Evolutionary conservation across 2,888 invertebrate species (phyloP).

Genomic region (Diachrysia chrysitis): DNA sequence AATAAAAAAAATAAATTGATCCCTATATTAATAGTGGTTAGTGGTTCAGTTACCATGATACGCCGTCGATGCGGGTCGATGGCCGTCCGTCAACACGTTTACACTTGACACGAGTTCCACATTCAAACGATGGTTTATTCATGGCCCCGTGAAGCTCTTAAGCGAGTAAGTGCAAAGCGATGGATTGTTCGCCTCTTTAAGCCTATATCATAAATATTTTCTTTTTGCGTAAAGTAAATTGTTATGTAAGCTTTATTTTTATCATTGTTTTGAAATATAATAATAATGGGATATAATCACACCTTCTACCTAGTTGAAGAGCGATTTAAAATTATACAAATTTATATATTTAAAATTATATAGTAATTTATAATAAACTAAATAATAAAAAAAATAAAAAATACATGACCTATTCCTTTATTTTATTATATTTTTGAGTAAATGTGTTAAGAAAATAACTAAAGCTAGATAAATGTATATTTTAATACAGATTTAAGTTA

Average conservation of each 20-base stretch:
- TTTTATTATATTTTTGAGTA: no score
- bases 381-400: no score
- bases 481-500: no score
- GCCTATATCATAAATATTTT: slow-evolving; percentile 2
- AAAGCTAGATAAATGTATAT: no score
- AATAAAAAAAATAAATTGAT: slow-evolving; percentile 52
- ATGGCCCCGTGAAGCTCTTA: slow-evolving; percentile 69
- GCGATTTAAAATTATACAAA: no score
- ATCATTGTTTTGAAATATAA: no score
- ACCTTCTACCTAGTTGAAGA: no score
- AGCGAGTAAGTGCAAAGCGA: slow-evolving; percentile 66
- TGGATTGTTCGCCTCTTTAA: slow-evolving; percentile 63
- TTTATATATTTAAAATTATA: no score
- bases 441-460: no score
- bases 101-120: slow-evolving; percentile 79
- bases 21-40: background rate
- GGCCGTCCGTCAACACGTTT: slow-evolving; percentile 74
- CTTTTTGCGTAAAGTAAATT: background rate
- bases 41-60: slow-evolving; percentile 30
- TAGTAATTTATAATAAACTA: no score
- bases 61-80: slow-evolving; percentile 52
- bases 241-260: background rate
- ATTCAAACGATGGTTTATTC: slow-evolving; percentile 81
- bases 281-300: no score
- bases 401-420: no score